Percentiles rank a stretch among this genome's conserved stretches.
phyloP scores from a whole-genome alignment of 2,797 vertebrate species.

The Alosa sapidissima region DNA sequence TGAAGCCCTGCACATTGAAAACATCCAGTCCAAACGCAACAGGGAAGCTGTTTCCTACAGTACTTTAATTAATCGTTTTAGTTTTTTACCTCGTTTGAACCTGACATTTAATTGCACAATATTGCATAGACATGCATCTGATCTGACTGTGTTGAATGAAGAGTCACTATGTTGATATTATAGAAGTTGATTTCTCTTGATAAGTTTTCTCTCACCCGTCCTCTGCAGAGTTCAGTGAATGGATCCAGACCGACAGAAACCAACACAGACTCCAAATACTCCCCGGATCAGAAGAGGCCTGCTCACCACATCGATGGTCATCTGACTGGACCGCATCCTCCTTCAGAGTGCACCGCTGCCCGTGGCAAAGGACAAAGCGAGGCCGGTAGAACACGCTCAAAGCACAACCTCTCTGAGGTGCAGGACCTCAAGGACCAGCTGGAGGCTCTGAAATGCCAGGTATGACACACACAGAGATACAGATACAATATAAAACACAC shows the following conservation, averaged over 20 bases:
- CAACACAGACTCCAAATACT: conserved; percentile 28
- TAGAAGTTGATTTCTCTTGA: not conserved
- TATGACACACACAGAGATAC: conserved; percentile 46
- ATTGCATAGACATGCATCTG: not conserved
- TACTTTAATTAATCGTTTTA: not conserved
- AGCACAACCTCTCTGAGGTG: conserved; percentile 60
- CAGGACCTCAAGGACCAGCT: conserved; percentile 75
- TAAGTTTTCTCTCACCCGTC: not conserved
- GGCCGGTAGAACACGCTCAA: conserved; percentile 13
- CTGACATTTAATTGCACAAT: not conserved
- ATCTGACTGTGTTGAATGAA: not conserved
- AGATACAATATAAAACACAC: not conserved
- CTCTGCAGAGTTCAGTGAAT: conserved; percentile 34
- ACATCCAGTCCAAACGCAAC: too few species aligned
- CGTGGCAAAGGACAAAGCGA: not conserved
- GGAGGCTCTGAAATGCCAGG: conserved; percentile 75
- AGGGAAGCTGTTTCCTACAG: too few species aligned
- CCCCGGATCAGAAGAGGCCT: not conserved
- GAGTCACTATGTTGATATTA: not conserved
- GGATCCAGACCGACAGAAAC: conserved; percentile 35
- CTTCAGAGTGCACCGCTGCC: conserved; percentile 33
- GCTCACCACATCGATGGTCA: not conserved
- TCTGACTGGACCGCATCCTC: not conserved
- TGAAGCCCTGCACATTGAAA: not conserved
- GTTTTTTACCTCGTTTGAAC: not conserved